These are phyloP conservation scores for Cyanoderma ruficeps DNA, from an alignment of 2,113 vertebrate species.

Conservation along the genomic window DNA sequence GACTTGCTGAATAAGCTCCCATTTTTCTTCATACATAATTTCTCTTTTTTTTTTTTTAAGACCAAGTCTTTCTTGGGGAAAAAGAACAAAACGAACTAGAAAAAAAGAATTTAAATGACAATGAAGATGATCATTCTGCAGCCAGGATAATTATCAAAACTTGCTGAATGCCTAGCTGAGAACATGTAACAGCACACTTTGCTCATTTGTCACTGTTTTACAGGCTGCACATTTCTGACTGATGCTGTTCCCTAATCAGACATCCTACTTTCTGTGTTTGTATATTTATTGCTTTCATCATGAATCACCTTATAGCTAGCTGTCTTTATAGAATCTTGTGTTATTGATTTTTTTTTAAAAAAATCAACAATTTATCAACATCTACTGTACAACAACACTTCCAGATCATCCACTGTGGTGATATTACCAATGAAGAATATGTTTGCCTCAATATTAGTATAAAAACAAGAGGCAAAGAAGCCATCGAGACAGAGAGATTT, in stretches of 20 bases:
- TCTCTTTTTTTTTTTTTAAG: not conserved
- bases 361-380: not conserved
- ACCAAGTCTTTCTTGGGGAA: not conserved
- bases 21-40: slow-evolving; percentile 35
- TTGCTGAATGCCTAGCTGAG: not conserved
- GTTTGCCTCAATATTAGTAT: not conserved
- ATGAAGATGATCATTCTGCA: not conserved
- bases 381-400: not conserved
- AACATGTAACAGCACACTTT: not conserved
- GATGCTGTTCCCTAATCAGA: slow-evolving; percentile 18
- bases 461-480: not conserved
- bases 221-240: not conserved
- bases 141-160: slow-evolving; percentile 29
- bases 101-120: slow-evolving; percentile 33
- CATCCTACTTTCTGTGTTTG: not conserved
- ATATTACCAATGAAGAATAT: not conserved
- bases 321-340: not conserved
- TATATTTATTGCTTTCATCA: slow-evolving; percentile 37
- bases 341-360: not conserved
- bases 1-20: slow-evolving; percentile 28
- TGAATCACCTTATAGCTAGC: not conserved
- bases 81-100: slow-evolving; percentile 18
- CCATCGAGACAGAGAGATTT: not conserved
- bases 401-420: not conserved
- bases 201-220: slow-evolving; percentile 8